Base-by-base conservation (phyloP, 2,113 vertebrate genomes). In the Perca schrenkii region DNA sequence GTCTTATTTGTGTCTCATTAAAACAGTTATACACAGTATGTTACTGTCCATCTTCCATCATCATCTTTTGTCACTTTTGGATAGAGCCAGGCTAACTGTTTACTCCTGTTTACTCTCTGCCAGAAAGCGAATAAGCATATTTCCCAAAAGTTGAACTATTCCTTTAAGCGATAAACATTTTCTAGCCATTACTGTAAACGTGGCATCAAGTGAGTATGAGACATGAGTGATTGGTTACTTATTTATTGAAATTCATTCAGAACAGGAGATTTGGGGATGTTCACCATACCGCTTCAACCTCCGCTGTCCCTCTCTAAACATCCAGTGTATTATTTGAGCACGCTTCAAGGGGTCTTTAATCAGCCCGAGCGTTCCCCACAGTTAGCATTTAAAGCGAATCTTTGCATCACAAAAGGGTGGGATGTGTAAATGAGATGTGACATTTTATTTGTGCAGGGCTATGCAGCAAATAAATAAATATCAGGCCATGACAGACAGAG, bases 401-500 rank as follows among this genome's bases (percentile, higher is more conserved):
- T 95, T 94, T 93, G 94, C 93, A 92, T 95, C 90, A 93, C 91
- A 91, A 95, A 94, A 91, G 92, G 87, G 70, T 82, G 88, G 86
- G 90, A 91, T 84, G 91, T 92, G 91, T 90, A 96, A 96, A 96
- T 95, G 93, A 95, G 93, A 95, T 94, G 94, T 95, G 95, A 96
- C 95, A 95, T 95, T 95, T 95, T 95, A 94, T 95, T 95, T 95
- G 94, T 92, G 94, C 75, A 74, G 56, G 88, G 91, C 89, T 86
- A 82, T 94, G 92, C 95, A 86, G 95, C 95, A 98, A 98, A 99
- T 97, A 98, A 97, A 97, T 96, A 97, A 97, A 97, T 96, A 96
- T 95, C 93, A 94, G 94, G 83, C 96, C 94, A 94, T 97, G 97
- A 98, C 97, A 98, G 96, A 93, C 95, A 96, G 96, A 96, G 93